These are phyloP conservation scores for Dugesia japonica DNA, from an alignment of 2,888 invertebrate genomes.

Conservation along the genomic window DNA sequence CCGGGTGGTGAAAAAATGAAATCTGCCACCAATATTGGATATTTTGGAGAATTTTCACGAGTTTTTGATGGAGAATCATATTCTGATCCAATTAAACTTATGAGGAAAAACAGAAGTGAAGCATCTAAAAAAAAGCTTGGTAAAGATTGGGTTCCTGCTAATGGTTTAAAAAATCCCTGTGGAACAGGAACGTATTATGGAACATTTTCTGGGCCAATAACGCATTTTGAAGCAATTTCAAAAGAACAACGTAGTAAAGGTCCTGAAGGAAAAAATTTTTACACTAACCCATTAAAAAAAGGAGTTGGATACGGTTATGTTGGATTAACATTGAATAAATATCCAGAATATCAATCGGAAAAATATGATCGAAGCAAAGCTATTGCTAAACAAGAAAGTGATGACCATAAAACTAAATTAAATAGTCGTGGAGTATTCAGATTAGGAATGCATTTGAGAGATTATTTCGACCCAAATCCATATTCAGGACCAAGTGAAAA, in stretches of 20 bases:
- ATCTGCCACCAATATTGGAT: constrained; percentile 44
- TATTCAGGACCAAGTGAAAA: constrained; percentile 39
- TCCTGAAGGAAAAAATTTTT: constrained; percentile 43
- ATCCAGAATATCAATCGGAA: constrained; percentile 42
- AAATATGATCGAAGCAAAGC: constrained; percentile 41
- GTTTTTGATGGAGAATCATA: constrained; percentile 46
- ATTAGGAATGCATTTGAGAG: constrained; percentile 44
- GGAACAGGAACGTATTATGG: constrained; percentile 46
- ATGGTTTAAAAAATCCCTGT: constrained; percentile 42
- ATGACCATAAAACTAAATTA: constrained; percentile 39
- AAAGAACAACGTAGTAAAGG: constrained; percentile 38
- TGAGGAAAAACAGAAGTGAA: constrained; percentile 41
- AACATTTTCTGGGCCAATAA: constrained; percentile 43
- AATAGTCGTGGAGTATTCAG: constrained; percentile 43
- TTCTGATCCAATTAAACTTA: constrained; percentile 44
- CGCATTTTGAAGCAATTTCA: constrained; percentile 42
- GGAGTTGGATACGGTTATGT: constrained; percentile 48
- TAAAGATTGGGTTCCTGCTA: constrained; percentile 46
- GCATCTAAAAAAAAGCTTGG: constrained; percentile 44
- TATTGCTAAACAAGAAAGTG: constrained; percentile 38
- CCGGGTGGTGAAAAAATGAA: constrained; percentile 43
- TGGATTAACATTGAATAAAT: constrained; percentile 42
- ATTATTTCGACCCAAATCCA: constrained; percentile 45
- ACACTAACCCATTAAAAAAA: constrained; percentile 45
- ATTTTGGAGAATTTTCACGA: constrained; percentile 44